Conservation (phyloP, 1,140 invertebrate species). For the Oscheius sp. region DNA sequence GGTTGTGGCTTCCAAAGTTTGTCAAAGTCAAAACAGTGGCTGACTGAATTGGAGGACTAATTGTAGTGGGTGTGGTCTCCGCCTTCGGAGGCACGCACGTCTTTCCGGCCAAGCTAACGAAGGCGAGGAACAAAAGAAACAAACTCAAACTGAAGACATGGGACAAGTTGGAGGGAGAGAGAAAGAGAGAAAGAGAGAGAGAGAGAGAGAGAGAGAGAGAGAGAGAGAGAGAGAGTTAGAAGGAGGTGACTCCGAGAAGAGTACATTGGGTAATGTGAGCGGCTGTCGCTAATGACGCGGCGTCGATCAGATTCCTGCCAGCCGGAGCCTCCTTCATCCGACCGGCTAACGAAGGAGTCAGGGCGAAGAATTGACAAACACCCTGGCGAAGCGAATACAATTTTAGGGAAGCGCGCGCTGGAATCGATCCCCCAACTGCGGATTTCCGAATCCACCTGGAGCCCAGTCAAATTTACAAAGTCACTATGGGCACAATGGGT, state of each 20-base stretch:
- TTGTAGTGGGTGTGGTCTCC: neutral
- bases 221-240: neutral
- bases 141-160: neutral
- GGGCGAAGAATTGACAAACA: slow-evolving; percentile 5
- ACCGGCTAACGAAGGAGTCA: slow-evolving; percentile 1
- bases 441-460: slow-evolving; percentile 9
- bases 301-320: neutral
- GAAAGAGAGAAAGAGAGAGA: neutral
- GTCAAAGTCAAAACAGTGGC: too few species aligned
- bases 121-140: neutral
- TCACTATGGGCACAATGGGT: too few species aligned
- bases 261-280: neutral
- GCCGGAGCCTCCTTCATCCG: too few species aligned
- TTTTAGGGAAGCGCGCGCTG: slow-evolving; percentile 6
- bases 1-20: too few species aligned
- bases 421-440: neutral
- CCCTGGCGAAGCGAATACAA: slow-evolving; percentile 3
- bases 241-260: neutral
- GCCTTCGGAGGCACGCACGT: neutral
- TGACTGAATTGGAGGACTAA: neutral
- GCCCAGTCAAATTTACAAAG: too few species aligned
- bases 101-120: neutral
- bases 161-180: neutral
- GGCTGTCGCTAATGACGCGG: neutral
- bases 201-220: neutral